Percentiles rank a stretch among this genome's conserved stretches.
phyloP scores from a whole-genome alignment of 2,797 vertebrate species.

The Amblyraja radiata region DNA sequence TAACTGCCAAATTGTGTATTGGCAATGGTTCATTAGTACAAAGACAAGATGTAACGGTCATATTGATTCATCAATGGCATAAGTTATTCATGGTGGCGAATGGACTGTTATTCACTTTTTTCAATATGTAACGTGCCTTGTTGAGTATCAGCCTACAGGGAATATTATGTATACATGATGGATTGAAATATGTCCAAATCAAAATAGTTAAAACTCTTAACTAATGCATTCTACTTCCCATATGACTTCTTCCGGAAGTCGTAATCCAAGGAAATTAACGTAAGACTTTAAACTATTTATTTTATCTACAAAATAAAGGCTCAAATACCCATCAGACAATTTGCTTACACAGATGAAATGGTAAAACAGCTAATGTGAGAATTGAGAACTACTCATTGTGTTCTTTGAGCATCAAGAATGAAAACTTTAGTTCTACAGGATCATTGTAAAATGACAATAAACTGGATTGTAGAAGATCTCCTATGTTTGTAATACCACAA shows the following conservation, averaged over 20 bases:
- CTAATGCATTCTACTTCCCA: neutral
- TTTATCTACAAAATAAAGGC: neutral
- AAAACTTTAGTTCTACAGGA: neutral
- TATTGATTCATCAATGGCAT: neutral
- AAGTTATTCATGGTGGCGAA: neutral
- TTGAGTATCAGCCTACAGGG: neutral
- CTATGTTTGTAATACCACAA: neutral
- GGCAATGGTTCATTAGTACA: neutral
- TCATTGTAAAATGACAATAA: neutral
- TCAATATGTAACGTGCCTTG: conserved; percentile 12
- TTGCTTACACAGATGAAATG: neutral
- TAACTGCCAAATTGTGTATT: neutral
- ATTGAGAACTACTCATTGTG: neutral
- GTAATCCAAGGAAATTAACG: neutral
- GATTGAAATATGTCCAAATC: neutral
- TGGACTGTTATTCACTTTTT: neutral
- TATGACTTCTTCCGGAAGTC: neutral
- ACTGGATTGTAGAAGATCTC: neutral
- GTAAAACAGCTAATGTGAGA: neutral
- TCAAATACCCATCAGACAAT: neutral
- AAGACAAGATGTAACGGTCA: neutral
- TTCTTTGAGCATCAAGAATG: neutral
- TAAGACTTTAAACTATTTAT: neutral
- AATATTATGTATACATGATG: neutral
- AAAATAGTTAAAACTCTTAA: neutral